These are phyloP conservation scores for Leucopsar rothschildi DNA, from an alignment of 2,113 vertebrate genomes.

Conservation along the genomic window DNA sequence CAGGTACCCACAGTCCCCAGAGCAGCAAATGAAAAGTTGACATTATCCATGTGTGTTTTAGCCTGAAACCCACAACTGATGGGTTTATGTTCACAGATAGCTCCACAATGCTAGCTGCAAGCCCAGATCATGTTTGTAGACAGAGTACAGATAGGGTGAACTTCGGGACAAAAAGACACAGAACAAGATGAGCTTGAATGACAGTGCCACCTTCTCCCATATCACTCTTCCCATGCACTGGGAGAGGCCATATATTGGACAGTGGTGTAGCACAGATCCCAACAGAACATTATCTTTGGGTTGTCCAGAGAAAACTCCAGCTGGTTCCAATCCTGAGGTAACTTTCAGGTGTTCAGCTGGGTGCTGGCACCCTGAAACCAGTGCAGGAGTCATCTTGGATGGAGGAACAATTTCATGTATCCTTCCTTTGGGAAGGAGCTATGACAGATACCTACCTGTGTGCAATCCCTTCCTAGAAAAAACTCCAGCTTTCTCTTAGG, in stretches of 20 bases:
- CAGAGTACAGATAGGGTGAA: background rate
- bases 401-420: background rate
- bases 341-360: background rate
- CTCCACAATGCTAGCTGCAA: background rate
- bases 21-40: background rate
- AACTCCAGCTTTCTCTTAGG: background rate
- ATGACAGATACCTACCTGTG: background rate
- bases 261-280: background rate
- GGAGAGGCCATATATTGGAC: background rate
- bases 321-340: background rate
- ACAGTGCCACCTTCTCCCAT: background rate
- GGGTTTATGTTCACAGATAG: background rate
- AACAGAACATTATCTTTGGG: fast-evolving
- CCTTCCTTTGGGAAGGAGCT: background rate
- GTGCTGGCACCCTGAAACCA: background rate
- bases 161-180: background rate
- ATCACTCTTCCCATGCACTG: background rate
- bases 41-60: background rate
- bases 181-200: background rate
- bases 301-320: background rate
- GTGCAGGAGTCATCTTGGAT: background rate
- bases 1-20: background rate
- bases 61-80: background rate
- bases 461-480: background rate
- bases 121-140: background rate